Evolutionary conservation across 2,113 vertebrate species (phyloP).

Genomic region (Scopus umbretta): DNA sequence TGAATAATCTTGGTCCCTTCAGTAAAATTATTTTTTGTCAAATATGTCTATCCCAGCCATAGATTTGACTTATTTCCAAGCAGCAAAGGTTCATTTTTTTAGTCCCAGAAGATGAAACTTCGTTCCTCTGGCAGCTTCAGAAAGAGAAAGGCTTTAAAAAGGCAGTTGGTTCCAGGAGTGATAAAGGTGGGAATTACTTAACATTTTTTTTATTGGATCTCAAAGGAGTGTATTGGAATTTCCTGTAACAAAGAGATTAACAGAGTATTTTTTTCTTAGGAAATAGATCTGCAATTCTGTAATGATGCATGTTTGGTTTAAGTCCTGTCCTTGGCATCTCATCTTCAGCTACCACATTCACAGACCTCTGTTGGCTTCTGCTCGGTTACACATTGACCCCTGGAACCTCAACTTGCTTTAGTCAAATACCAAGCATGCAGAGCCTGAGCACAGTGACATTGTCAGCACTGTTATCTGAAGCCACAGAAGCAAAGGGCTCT

Average conservation of each 20-base stretch:
- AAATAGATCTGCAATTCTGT: not conserved
- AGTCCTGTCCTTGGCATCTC: not conserved
- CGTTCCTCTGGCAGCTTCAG: not conserved
- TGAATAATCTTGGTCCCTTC: not conserved
- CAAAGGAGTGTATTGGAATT: not conserved
- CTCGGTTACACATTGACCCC: not conserved
- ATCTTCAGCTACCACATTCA: not conserved
- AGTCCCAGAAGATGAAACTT: not conserved
- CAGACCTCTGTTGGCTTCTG: not conserved
- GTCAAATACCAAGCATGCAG: not conserved
- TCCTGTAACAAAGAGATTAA: not conserved
- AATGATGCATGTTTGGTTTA: rapidly evolving
- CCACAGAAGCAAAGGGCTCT: not conserved
- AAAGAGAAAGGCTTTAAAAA: not conserved
- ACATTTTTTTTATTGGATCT: not conserved
- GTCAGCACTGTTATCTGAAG: not conserved
- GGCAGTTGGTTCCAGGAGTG: not conserved
- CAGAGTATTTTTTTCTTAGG: not conserved
- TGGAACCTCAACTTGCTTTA: not conserved
- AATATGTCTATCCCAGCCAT: not conserved
- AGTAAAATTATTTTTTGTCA: constrained; percentile 13
- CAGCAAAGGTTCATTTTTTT: not conserved
- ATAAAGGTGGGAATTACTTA: not conserved
- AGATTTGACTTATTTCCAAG: constrained; percentile 6
- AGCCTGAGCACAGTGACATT: not conserved